Percentiles rank a stretch among this genome's conserved stretches.
These are phyloP conservation scores for Phlogophora meticulosa DNA, from an alignment of 2,888 invertebrate genomes.

Conservation along the genomic window DNA sequence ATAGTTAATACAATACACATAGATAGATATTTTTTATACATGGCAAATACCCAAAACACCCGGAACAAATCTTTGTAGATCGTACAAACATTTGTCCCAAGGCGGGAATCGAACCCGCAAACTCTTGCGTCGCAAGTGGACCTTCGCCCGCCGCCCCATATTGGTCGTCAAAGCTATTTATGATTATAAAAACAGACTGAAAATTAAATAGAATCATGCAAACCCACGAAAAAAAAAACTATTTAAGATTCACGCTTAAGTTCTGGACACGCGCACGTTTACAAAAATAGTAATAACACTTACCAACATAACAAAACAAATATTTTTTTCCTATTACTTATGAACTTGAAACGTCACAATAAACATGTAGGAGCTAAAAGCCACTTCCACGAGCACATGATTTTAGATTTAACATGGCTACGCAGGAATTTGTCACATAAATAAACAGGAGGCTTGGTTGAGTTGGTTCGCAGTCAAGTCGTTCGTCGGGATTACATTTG, in stretches of 20 bases:
- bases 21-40: too few species aligned
- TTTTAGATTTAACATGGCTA: constrained; percentile 84
- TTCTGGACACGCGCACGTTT: constrained; percentile 23
- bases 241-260: background rate
- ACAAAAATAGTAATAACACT: constrained; percentile 7
- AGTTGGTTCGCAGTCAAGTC: constrained; percentile 83
- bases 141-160: too few species aligned
- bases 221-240: background rate
- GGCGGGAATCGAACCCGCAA: too few species aligned
- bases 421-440: constrained; percentile 90
- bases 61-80: too few species aligned
- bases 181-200: too few species aligned
- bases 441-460: constrained; percentile 88
- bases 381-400: constrained; percentile 78
- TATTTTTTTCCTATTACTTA: background rate
- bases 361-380: constrained; percentile 53
- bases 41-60: too few species aligned
- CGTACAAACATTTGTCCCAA: too few species aligned
- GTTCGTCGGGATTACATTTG: constrained; percentile 87
- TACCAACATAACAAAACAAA: background rate
- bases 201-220: too few species aligned
- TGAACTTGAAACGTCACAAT: constrained; percentile 35
- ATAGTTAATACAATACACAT: too few species aligned
- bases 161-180: too few species aligned
- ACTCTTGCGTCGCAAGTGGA: too few species aligned